Evolutionary conservation across 1,140 invertebrate species (phyloP).

Genomic region (Sesamia nonagrioides): DNA sequence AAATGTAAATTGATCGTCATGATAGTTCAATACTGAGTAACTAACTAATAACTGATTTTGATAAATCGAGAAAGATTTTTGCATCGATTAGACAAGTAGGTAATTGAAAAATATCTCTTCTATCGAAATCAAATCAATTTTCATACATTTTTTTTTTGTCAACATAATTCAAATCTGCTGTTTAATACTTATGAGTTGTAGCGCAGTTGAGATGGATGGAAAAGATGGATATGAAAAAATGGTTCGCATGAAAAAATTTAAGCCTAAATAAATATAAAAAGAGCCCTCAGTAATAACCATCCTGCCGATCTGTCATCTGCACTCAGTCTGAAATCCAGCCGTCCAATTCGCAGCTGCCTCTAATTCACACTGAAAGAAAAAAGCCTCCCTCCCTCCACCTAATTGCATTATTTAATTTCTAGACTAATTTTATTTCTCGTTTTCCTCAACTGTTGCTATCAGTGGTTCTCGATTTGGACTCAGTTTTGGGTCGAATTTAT

Average conservation of each 20-base stretch:
- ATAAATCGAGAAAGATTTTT: too few species aligned
- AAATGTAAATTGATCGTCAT: too few species aligned
- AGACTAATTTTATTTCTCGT: constrained; percentile 39
- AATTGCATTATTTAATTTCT: constrained; percentile 46
- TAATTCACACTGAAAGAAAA: constrained; percentile 37
- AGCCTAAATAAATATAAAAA: not conserved
- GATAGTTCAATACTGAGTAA: too few species aligned
- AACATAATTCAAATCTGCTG: too few species aligned
- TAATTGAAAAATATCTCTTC: too few species aligned
- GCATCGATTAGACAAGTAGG: too few species aligned
- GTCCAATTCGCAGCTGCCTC: constrained; percentile 9
- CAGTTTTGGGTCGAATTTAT: not conserved
- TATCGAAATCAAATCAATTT: too few species aligned
- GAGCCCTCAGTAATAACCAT: not conserved
- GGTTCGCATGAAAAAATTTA: not conserved
- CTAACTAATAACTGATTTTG: too few species aligned
- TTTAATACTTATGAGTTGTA: too few species aligned
- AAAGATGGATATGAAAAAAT: too few species aligned
- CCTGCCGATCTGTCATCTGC: not conserved
- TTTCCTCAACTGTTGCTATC: constrained; percentile 25
- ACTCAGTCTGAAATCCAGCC: not conserved
- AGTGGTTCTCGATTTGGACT: constrained; percentile 27
- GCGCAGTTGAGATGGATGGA: too few species aligned
- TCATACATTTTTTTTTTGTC: too few species aligned
- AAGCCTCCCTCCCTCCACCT: not conserved